phyloP scores from a whole-genome alignment of 2,888 invertebrate genomes.

The Sesia apiformis region DNA sequence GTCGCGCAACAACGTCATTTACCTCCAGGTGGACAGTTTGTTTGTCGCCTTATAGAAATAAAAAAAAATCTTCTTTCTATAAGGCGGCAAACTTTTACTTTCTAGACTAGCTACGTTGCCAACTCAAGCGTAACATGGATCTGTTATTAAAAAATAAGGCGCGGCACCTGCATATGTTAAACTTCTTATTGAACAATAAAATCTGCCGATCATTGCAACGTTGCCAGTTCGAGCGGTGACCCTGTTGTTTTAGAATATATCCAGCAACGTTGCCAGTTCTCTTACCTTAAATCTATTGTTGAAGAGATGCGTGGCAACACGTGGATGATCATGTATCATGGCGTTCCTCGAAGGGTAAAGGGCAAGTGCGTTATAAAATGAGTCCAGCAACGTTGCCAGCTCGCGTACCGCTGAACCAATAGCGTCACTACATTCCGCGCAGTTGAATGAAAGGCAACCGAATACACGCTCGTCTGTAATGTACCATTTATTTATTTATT shows the following conservation, averaged over 20 bases:
- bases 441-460: constrained; percentile 85
- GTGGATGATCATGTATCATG: constrained; percentile 82
- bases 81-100: no score
- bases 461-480: not conserved
- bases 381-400: constrained; percentile 80
- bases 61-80: no score
- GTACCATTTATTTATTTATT: no score
- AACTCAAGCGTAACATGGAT: no score
- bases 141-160: no score
- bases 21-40: no score
- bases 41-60: no score
- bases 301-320: constrained; percentile 73
- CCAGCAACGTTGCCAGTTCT: not conserved
- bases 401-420: constrained; percentile 84
- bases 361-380: constrained; percentile 84
- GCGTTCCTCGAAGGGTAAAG: constrained; percentile 90
- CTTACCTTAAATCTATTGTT: constrained; percentile 77
- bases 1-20: no score
- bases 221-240: not conserved
- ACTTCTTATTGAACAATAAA: no score
- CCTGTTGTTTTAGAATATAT: not conserved
- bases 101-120: no score
- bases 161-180: no score
- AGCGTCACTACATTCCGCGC: constrained; percentile 79
- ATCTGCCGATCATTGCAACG: no score